These are phyloP conservation scores for Scyliorhinus canicula DNA, from an alignment of 2,797 vertebrate species.

Conservation along the genomic window DNA sequence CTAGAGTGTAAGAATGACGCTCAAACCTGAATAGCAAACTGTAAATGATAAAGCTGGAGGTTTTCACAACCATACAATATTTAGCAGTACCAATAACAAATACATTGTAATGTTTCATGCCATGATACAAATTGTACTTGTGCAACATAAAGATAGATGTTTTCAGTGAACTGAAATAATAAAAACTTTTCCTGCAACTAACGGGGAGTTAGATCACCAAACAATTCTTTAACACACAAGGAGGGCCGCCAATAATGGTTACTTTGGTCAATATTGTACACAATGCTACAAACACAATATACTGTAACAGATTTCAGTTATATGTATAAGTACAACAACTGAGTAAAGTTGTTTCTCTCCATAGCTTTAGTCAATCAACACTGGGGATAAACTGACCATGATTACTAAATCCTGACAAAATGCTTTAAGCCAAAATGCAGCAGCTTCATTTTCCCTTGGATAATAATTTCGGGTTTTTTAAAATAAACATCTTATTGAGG, in stretches of 20 bases:
- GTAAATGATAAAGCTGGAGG: background rate
- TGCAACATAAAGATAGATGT: background rate
- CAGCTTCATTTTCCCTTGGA: background rate
- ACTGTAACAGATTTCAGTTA: background rate
- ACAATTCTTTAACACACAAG: background rate
- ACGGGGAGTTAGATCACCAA: background rate
- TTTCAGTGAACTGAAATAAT: background rate
- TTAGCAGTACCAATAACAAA: background rate
- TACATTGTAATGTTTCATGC: background rate
- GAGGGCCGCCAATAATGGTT: background rate
- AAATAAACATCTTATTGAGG: no score
- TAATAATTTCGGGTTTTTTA: no score
- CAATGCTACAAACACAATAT: background rate
- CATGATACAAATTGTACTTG: background rate
- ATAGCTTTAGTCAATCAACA: background rate
- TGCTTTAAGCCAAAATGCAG: background rate
- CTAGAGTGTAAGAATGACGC: background rate
- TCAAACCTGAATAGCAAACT: background rate
- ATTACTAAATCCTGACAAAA: background rate
- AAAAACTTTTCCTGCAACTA: background rate
- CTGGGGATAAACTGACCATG: background rate
- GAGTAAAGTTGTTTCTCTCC: background rate
- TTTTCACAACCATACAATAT: background rate
- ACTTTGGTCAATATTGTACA: background rate
- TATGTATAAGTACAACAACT: background rate